Percentiles rank a stretch among this genome's conserved stretches.
These are phyloP conservation scores for Diploptera punctata DNA, from an alignment of 2,888 invertebrate genomes.

Conservation along the genomic window DNA sequence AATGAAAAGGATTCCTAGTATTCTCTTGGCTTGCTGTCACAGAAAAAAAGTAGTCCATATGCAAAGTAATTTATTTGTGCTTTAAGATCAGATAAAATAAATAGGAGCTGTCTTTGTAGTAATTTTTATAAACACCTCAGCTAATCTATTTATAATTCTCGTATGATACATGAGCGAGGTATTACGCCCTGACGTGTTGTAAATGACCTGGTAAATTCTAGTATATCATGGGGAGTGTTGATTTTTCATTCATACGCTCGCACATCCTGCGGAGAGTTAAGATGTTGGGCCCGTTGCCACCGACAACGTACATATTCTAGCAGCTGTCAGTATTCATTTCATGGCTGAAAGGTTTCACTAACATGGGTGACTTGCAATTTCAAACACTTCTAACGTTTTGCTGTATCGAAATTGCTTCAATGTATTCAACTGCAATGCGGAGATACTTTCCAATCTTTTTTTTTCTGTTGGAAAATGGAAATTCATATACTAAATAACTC, in stretches of 20 bases:
- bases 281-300: slow-evolving; percentile 12
- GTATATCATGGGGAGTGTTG: background rate
- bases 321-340: slow-evolving; percentile 27
- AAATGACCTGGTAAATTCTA: slow-evolving; percentile 14
- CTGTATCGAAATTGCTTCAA: background rate
- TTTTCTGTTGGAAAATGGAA: too few relatives aligned
- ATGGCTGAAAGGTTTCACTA: slow-evolving; percentile 7
- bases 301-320: slow-evolving; percentile 13
- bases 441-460: too few relatives aligned
- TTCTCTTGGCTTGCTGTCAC: too few relatives aligned
- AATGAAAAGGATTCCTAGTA: too few relatives aligned
- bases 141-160: slow-evolving; percentile 10
- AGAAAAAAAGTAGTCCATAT: too few relatives aligned
- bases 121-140: background rate
- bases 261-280: background rate
- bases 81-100: too few relatives aligned
- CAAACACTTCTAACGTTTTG: slow-evolving; percentile 5
- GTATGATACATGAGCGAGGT: background rate
- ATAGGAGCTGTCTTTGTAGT: too few relatives aligned
- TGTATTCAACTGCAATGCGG: background rate
- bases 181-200: background rate
- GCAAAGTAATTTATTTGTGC: too few relatives aligned
- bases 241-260: slow-evolving; percentile 6
- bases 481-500: too few relatives aligned
- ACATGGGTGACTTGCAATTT: slow-evolving; percentile 24